A percentile compares a stretch with the other conserved stretches of the same genome.
These are phyloP conservation scores for Aurelia sp. DNA, from an alignment of 30 jellyfish, hydroid and myxozoan species.

Conservation along the genomic window DNA sequence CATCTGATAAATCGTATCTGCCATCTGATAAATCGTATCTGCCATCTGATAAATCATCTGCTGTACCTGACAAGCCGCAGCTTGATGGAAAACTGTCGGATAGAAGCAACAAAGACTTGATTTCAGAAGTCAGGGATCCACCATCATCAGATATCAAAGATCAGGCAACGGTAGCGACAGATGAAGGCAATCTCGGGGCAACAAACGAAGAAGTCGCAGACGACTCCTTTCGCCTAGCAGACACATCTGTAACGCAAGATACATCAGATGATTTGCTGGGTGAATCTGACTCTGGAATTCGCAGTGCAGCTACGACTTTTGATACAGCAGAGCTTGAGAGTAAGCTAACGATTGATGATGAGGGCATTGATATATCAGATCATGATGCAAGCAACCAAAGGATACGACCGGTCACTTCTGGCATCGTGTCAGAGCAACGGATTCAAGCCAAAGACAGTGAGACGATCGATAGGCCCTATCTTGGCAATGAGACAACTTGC, in stretches of 20 bases:
- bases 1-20: neutral
- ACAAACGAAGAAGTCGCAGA: neutral
- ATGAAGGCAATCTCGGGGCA: neutral
- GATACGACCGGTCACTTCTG: neutral
- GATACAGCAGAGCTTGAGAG: neutral
- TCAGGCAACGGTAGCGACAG: conserved; percentile 36
- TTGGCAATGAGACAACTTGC: conserved; percentile 18
- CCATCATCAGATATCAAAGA: conserved; percentile 1
- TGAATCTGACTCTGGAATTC: neutral
- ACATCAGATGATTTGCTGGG: neutral
- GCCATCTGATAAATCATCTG: neutral
- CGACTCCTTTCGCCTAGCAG: neutral
- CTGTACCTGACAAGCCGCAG: neutral
- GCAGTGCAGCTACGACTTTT: conserved; percentile 19
- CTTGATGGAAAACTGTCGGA: neutral
- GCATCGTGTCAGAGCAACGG: neutral
- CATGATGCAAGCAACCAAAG: neutral
- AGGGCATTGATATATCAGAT: neutral
- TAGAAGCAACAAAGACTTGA: neutral
- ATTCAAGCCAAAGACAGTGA: neutral
- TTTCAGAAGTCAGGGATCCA: neutral
- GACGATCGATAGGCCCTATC: neutral
- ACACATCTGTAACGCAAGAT: conserved; percentile 1
- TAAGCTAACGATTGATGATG: neutral
- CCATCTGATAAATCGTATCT: neutral